Evolutionary conservation across 2,797 vertebrate species (phyloP).

Genomic region (Anguilla obscura): DNA sequence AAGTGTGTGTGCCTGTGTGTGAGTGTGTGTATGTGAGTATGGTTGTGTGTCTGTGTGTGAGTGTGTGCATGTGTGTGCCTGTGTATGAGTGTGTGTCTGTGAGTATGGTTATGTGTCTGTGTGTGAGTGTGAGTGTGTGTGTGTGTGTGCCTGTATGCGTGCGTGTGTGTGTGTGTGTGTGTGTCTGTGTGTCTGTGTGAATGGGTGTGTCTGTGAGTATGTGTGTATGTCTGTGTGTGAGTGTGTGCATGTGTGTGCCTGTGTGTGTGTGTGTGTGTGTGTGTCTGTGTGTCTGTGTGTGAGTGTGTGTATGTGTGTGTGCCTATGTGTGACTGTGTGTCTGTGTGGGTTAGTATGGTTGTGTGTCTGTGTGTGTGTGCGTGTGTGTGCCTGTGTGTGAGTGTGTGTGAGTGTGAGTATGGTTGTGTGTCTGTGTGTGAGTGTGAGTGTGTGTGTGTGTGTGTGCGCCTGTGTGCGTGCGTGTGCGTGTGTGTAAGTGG

Average conservation of each 20-base stretch:
- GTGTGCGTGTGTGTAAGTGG: neutral
- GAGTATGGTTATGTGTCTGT: too few species aligned
- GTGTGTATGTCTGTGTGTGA: neutral
- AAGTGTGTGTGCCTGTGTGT: too few species aligned
- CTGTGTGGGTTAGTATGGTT: too few species aligned
- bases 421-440: neutral
- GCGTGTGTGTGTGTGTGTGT: neutral
- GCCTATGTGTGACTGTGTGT: too few species aligned
- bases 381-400: neutral
- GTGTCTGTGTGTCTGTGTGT: neutral
- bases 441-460: neutral
- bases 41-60: too few species aligned
- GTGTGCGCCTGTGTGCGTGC: neutral
- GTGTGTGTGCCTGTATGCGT: neutral
- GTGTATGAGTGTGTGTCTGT: too few species aligned
- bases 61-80: too few species aligned
- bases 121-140: too few species aligned
- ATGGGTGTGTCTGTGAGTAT: neutral
- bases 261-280: neutral
- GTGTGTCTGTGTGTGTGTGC: neutral
- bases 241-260: neutral
- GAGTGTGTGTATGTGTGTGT: too few species aligned
- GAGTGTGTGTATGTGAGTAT: too few species aligned
- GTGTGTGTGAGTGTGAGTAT: neutral
- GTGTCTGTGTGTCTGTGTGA: neutral